These are phyloP conservation scores for Latrodectus hesperus DNA, from an alignment of 2,888 invertebrate genomes.

Conservation along the genomic window DNA sequence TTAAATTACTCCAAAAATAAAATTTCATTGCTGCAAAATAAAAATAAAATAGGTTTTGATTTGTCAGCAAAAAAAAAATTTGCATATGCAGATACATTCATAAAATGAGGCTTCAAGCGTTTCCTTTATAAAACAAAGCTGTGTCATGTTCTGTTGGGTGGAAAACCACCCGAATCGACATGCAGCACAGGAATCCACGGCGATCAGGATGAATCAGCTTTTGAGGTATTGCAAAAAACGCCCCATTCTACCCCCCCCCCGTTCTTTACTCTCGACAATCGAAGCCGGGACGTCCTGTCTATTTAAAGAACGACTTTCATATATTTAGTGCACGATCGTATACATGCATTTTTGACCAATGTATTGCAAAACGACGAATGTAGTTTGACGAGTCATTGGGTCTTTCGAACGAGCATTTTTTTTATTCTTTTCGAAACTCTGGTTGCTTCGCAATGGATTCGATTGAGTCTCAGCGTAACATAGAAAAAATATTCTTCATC, in stretches of 20 bases:
- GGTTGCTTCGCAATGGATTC: too few relatives aligned
- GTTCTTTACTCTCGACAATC: conserved; percentile 9
- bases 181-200: background rate
- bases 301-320: background rate
- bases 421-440: too few relatives aligned
- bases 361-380: conserved; percentile 13
- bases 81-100: too few relatives aligned
- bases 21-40: too few relatives aligned
- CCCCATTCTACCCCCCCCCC: conserved; percentile 6
- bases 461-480: too few relatives aligned
- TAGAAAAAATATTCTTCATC: too few relatives aligned
- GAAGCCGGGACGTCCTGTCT: conserved; percentile 6
- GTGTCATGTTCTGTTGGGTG: too few relatives aligned
- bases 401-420: conserved; percentile 34
- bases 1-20: too few relatives aligned
- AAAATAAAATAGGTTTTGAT: too few relatives aligned
- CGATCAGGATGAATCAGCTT: conserved; percentile 28
- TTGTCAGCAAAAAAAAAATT: too few relatives aligned
- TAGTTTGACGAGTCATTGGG: conserved; percentile 59
- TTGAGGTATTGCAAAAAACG: conserved; percentile 37
- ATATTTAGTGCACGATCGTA: background rate
- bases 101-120: too few relatives aligned
- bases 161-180: background rate
- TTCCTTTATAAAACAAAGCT: too few relatives aligned
- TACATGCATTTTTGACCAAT: background rate